A percentile compares a stretch with the other conserved stretches of the same genome.
phyloP scores from a whole-genome alignment of 1,140 invertebrate genomes.

The Pseudomyrmex pallidus region DNA sequence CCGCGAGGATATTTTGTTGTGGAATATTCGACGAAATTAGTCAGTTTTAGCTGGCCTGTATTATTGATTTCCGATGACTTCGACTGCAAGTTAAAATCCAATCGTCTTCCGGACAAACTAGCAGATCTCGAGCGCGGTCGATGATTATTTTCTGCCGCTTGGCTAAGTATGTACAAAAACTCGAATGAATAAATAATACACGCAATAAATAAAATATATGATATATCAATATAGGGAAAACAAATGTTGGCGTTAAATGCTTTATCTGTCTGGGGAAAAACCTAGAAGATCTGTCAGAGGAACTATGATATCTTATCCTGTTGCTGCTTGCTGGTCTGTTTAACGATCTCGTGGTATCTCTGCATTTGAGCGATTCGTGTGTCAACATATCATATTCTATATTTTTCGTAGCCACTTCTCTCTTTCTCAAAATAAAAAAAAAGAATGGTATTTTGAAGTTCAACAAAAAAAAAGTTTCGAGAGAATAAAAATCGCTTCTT shows the following conservation, averaged over 20 bases:
- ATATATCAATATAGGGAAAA: background rate
- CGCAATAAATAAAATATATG: background rate
- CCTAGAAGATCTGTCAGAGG: conserved; percentile 63
- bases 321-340: conserved; percentile 46
- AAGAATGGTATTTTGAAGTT: background rate
- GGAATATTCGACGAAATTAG: background rate
- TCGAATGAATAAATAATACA: conserved; percentile 1
- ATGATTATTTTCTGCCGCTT: conserved; percentile 48
- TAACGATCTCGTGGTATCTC: conserved; percentile 29
- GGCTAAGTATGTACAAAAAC: conserved; percentile 25
- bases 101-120: conserved; percentile 63
- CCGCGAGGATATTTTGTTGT: conserved; percentile 39
- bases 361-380: conserved; percentile 32
- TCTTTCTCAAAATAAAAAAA: conserved; percentile 33
- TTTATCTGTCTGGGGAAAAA: conserved; percentile 41
- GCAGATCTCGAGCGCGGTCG: conserved; percentile 75
- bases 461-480: background rate
- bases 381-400: conserved; percentile 51
- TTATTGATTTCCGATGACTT: conserved; percentile 38
- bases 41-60: background rate
- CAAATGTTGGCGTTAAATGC: background rate
- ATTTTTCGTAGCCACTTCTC: conserved; percentile 57
- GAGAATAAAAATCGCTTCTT: background rate
- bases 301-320: conserved; percentile 53
- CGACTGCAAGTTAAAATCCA: conserved; percentile 8